Conservation (phyloP, 1,140 invertebrate genomes). For the Trinorchestia longiramus region DNA sequence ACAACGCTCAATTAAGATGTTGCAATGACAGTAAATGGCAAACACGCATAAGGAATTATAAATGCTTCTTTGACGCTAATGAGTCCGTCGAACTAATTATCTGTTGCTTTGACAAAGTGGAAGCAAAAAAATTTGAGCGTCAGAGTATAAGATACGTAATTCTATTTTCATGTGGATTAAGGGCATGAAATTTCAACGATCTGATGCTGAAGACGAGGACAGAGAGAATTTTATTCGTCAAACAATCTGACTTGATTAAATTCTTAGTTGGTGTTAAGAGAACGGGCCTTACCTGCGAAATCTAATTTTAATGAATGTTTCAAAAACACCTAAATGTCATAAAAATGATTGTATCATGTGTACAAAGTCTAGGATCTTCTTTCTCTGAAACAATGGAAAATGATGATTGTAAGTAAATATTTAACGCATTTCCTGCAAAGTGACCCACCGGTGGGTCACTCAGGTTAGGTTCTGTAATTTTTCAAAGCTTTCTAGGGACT, state of each 20-base stretch:
- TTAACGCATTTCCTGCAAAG: too few species aligned
- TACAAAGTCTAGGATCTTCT: too few species aligned
- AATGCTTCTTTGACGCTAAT: not conserved
- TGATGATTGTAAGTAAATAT: too few species aligned
- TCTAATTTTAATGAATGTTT: too few species aligned
- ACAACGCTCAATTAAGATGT: not conserved
- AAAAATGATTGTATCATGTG: too few species aligned
- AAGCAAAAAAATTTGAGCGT: not conserved
- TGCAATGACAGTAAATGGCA: not conserved
- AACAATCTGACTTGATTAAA: not conserved
- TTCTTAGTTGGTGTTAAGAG: not conserved
- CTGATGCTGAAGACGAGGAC: not conserved
- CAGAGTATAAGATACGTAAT: not conserved
- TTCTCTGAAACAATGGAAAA: too few species aligned
- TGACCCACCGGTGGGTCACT: too few species aligned
- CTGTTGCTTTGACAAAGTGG: not conserved
- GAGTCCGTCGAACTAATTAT: not conserved
- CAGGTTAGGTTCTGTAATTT: too few species aligned
- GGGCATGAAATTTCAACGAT: not conserved
- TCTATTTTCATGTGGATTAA: not conserved
- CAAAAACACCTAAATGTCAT: too few species aligned
- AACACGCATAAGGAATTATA: not conserved
- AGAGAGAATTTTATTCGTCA: not conserved
- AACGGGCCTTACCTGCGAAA: too few species aligned
- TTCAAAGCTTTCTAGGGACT: too few species aligned